Conservation (phyloP, 2,888 invertebrate species). For the Orthosia cruda region DNA sequence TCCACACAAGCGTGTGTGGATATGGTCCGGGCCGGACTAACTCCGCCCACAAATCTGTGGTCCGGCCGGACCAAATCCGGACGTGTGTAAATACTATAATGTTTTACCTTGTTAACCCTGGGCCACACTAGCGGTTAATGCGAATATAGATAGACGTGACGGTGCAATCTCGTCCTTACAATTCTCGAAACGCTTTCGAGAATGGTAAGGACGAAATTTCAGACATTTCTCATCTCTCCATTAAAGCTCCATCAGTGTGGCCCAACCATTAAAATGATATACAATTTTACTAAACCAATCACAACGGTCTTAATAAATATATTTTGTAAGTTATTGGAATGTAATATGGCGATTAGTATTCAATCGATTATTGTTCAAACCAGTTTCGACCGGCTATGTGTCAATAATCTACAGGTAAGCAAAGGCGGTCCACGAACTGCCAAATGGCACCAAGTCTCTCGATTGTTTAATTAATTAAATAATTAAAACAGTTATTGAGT, state of each 20-base stretch:
- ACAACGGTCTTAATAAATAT: constrained; percentile 36
- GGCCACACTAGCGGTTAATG: neutral
- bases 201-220: too few species aligned
- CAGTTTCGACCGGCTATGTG: constrained; percentile 60
- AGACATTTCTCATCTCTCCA: neutral
- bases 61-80: too few species aligned
- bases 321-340: constrained; percentile 59
- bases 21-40: too few species aligned
- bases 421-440: constrained; percentile 49
- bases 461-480: constrained; percentile 55
- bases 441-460: constrained; percentile 41
- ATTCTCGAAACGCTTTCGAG: too few species aligned
- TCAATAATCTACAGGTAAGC: constrained; percentile 59
- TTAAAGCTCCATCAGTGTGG: neutral
- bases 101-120: neutral
- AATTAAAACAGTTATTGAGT: constrained; percentile 40
- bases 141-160: neutral
- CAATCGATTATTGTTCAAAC: constrained; percentile 67
- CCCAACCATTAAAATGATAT: constrained; percentile 29
- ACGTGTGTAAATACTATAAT: too few species aligned
- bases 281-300: constrained; percentile 21
- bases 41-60: too few species aligned
- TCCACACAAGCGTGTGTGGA: too few species aligned
- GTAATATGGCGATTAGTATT: constrained; percentile 63
- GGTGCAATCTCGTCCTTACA: neutral